These are phyloP conservation scores for Rousettus leschenaultii DNA, from an alignment of 2,113 vertebrate species.

Conservation along the genomic window DNA sequence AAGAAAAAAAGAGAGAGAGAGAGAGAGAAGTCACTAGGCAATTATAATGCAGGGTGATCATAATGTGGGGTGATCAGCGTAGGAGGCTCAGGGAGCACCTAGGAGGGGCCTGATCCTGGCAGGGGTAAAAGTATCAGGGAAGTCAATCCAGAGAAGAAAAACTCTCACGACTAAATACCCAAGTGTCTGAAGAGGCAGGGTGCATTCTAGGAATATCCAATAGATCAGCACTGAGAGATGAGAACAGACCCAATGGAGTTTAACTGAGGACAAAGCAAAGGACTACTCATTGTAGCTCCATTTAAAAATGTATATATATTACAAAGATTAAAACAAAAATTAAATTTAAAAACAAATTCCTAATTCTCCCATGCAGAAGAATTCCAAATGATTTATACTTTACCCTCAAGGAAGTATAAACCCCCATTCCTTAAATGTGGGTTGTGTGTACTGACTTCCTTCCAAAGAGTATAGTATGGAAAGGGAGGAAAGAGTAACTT, in stretches of 20 bases:
- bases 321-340: background rate
- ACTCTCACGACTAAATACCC: background rate
- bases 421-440: background rate
- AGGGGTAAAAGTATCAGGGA: background rate
- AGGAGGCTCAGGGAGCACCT: background rate
- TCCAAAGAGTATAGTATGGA: background rate
- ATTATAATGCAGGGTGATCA: background rate
- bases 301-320: background rate
- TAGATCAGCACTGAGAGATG: background rate
- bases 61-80: background rate
- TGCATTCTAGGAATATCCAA: background rate
- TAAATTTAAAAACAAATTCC: conserved; percentile 2
- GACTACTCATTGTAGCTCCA: background rate
- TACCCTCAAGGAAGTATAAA: background rate
- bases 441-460: background rate
- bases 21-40: background rate
- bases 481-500: background rate
- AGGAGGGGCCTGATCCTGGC: background rate
- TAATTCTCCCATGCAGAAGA: background rate
- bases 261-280: background rate
- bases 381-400: conserved; percentile 8
- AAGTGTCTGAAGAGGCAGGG: background rate
- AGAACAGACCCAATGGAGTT: background rate
- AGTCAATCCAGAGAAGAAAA: background rate
- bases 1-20: background rate